Evolutionary conservation across 2,113 vertebrate genomes (phyloP).

Genomic region (Hystrix brachyura): DNA sequence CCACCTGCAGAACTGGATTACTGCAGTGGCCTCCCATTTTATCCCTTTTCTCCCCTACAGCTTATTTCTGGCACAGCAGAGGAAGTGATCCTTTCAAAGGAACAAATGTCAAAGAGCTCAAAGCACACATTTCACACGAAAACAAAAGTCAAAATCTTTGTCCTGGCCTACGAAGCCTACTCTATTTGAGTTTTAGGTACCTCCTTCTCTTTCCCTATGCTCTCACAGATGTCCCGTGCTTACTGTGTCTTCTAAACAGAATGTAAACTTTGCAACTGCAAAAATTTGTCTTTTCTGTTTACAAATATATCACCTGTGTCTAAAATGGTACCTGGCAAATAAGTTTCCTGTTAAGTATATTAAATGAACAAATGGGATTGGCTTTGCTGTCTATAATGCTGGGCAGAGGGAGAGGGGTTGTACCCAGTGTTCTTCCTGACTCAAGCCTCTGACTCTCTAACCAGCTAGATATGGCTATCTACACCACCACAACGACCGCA

Average conservation of each 20-base stretch:
- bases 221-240: not conserved
- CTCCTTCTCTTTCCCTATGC: not conserved
- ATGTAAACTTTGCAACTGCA: not conserved
- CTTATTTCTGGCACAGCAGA: not conserved
- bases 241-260: not conserved
- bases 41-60: not conserved
- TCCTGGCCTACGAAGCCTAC: not conserved
- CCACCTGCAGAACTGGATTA: not conserved
- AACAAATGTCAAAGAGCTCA: not conserved
- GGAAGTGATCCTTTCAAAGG: conserved; percentile 4
- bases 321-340: not conserved
- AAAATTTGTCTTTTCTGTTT: not conserved
- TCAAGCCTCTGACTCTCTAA: not conserved
- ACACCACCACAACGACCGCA: not conserved
- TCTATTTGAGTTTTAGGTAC: not conserved
- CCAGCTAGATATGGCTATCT: not conserved
- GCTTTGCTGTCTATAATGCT: not conserved
- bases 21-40: not conserved
- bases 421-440: not conserved
- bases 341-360: not conserved
- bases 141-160: not conserved
- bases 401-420: not conserved
- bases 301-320: not conserved
- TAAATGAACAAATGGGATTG: not conserved
- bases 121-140: not conserved